phyloP scores from a whole-genome alignment of 2,888 invertebrate species.

The Punctoribates punctum region DNA sequence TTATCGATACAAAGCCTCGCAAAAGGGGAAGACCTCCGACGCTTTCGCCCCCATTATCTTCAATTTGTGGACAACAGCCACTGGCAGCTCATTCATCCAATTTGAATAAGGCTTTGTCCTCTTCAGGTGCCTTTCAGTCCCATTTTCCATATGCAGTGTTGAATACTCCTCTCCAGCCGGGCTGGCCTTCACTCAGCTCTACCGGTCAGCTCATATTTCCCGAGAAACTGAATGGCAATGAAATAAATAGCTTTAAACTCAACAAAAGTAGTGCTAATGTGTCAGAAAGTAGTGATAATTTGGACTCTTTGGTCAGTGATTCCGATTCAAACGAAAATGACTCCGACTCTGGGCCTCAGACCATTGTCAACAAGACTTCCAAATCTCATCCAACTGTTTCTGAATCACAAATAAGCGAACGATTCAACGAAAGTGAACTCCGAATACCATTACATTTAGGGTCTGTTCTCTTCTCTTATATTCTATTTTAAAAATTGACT shows the following conservation, averaged over 20 bases:
- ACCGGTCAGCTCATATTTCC: conserved; percentile 35
- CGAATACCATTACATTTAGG: conserved; percentile 68
- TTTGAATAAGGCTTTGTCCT: conserved; percentile 28
- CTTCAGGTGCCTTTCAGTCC: conserved; percentile 34
- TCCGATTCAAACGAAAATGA: conserved; percentile 34
- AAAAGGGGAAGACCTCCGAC: conserved; percentile 45
- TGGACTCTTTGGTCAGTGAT: conserved; percentile 30
- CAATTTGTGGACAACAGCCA: conserved; percentile 14
- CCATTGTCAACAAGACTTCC: not conserved
- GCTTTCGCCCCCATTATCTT: conserved; percentile 39
- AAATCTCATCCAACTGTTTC: not conserved
- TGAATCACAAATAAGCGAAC: not conserved
- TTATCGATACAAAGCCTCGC: conserved; percentile 36
- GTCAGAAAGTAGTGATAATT: conserved; percentile 31
- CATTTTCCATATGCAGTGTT: conserved; percentile 19
- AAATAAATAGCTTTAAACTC: not conserved
- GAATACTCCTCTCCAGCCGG: conserved; percentile 35
- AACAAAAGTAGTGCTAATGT: conserved; percentile 32
- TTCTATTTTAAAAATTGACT: conserved; percentile 3
- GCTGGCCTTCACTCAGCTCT: conserved; percentile 37
- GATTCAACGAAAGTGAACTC: conserved; percentile 61
- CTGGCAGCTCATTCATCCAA: conserved; percentile 36
- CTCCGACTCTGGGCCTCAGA: conserved; percentile 12
- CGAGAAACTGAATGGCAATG: conserved; percentile 33
- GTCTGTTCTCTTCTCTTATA: conserved; percentile 41